phyloP scores from a whole-genome alignment of 1,140 invertebrate genomes.

The Aethina tumida region DNA sequence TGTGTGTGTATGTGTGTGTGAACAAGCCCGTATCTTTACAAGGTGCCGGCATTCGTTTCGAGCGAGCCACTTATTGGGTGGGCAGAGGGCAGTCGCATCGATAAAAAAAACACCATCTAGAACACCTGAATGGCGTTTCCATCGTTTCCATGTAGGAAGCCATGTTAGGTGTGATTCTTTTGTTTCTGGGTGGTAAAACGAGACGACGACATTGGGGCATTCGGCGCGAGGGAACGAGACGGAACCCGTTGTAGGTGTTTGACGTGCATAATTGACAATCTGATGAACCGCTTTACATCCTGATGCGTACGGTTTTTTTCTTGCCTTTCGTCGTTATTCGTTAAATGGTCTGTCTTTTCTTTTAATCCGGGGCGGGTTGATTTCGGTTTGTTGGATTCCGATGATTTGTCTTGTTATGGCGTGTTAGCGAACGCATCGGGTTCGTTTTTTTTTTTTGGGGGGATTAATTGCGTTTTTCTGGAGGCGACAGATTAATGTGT shows the following conservation, averaged over 20 bases:
- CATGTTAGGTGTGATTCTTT: constrained; percentile 31
- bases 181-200: constrained; percentile 34
- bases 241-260: constrained; percentile 18
- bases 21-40: no score
- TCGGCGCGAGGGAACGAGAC: constrained; percentile 5
- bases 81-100: constrained; percentile 27
- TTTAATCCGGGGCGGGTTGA: no score
- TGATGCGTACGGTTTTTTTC: no score
- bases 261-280: constrained; percentile 22
- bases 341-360: no score
- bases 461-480: no score
- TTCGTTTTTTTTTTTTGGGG: no score
- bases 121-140: constrained; percentile 32
- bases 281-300: constrained; percentile 13
- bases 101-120: constrained; percentile 30
- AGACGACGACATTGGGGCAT: constrained; percentile 12
- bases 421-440: no score
- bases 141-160: constrained; percentile 31
- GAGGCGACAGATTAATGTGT: no score
- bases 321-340: no score
- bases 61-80: constrained; percentile 28
- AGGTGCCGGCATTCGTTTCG: constrained; percentile 24
- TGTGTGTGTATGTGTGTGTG: no score
- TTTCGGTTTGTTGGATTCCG: no score
- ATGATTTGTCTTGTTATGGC: no score